Evolutionary conservation across 2,113 vertebrate species (phyloP), one percentile per base, ranked within the genome.

Genomic region (Anarrhichthys ocellatus): DNA sequence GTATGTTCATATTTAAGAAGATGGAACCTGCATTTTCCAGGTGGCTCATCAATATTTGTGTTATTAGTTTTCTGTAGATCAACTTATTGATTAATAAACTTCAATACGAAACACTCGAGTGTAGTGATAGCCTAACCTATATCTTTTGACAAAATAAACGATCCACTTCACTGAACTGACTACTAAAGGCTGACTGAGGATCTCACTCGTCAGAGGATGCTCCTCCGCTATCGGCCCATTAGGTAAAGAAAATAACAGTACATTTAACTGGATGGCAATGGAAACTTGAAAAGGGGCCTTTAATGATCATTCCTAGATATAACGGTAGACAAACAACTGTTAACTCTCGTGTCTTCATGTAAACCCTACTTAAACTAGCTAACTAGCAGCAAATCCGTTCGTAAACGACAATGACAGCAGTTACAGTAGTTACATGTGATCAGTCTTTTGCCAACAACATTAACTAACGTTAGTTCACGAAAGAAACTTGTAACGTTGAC

Each of bases 361-460:
- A 80, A 52, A 71, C 15, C 36, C 2, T 1, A 13, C 9, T 44
- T 24, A 29, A n/a, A 72, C 13, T 54, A 63, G 32, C n/a, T 13
- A 29, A 56, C 6, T 15, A 2, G 4, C 11, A 17, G 15, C 0
- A 27, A 27, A 70, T 74, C 4, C 46, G 42, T 24, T 48, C 27
- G 9, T 69, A 38, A 50, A 46, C 18, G 34, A 44, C 14, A 62
- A 52, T 50, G 27, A 71, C 77, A 81, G 56, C 56, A 48, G 14
- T 52, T 44, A 46, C 18, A 71, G 24, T 50, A 9, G 54, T 27
- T 54, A 24, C 11, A 17, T 10, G 48, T 9, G 10, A 66, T 69
- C 48, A 65, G 29, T 56, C 27, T 24, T n/a, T 66, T 64, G 70
- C 80, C 66, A 76, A 70, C 27, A 76, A 58, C 67, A 44, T 40